Conservation (phyloP, 2,113 vertebrate species). For the Mesoclemmys tuberculata region DNA sequence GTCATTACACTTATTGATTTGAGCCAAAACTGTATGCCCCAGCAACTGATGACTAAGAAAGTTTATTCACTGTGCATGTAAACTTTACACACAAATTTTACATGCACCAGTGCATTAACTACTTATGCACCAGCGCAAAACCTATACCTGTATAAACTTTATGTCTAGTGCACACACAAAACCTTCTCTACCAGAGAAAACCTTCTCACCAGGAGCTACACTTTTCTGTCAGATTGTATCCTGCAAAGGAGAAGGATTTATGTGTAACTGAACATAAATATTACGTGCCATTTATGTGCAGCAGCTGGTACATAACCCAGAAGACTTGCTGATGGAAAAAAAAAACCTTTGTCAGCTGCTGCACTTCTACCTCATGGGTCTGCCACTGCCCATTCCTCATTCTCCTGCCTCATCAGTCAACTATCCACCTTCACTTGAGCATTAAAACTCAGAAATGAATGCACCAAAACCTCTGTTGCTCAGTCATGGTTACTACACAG, state of each 20-base stretch:
- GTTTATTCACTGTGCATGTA: not conserved
- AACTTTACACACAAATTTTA: not conserved
- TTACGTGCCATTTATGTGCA: not conserved
- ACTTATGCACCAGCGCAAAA: not conserved
- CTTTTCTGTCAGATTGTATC: not conserved
- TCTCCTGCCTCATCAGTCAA: not conserved
- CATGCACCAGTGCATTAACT: not conserved
- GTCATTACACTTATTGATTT: not conserved
- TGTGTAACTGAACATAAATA: not conserved
- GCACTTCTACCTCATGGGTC: not conserved
- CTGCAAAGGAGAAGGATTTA: not conserved
- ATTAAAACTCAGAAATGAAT: not conserved
- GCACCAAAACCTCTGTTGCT: not conserved
- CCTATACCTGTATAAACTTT: not conserved
- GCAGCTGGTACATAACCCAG: not conserved
- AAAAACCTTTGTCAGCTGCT: rapidly evolving
- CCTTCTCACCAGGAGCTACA: not conserved
- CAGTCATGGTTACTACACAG: not conserved
- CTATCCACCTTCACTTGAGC: rapidly evolving
- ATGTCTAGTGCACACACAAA: not conserved
- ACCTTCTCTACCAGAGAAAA: not conserved
- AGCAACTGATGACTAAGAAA: not conserved
- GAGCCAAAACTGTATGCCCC: not conserved
- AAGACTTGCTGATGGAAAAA: not conserved
- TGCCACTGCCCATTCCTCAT: not conserved